phyloP scores from a whole-genome alignment of 2,113 vertebrate genomes.

The Balaenoptera acutorostrata region DNA sequence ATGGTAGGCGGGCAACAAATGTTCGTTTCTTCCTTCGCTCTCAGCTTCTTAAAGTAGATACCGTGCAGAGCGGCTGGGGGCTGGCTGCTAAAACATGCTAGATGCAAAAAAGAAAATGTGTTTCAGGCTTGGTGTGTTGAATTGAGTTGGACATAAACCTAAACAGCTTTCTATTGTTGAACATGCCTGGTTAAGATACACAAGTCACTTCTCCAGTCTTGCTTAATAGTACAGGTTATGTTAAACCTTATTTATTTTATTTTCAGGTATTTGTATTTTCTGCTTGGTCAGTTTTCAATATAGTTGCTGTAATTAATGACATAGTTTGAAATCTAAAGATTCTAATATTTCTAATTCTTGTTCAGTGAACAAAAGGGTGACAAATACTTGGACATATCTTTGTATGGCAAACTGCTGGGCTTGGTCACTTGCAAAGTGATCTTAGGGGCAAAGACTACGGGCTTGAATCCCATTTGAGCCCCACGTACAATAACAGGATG shows the following conservation, averaged over 20 bases:
- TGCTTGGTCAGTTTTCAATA: not conserved
- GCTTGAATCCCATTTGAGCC: not conserved
- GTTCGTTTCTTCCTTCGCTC: constrained; percentile 63
- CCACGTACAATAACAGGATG: accelerated
- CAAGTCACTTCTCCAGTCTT: not conserved
- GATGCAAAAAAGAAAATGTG: constrained; percentile 36
- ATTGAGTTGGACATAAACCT: not conserved
- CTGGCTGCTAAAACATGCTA: constrained; percentile 55
- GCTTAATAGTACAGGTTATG: not conserved
- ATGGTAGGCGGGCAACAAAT: constrained; percentile 70
- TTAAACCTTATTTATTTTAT: not conserved
- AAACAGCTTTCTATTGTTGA: constrained; percentile 30
- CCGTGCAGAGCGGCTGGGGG: constrained; percentile 55
- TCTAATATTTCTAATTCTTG: not conserved
- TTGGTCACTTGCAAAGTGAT: not conserved
- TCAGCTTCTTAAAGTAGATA: constrained; percentile 67
- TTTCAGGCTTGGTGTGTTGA: not conserved
- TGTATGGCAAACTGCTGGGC: not conserved
- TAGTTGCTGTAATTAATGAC: not conserved
- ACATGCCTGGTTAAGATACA: not conserved
- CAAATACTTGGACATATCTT: not conserved
- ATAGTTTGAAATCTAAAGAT: not conserved
- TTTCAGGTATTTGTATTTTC: not conserved
- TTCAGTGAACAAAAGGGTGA: not conserved
- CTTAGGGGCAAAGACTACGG: not conserved